These are phyloP conservation scores for Nomada goodeniana DNA, from an alignment of 2,888 invertebrate species.

Conservation along the genomic window DNA sequence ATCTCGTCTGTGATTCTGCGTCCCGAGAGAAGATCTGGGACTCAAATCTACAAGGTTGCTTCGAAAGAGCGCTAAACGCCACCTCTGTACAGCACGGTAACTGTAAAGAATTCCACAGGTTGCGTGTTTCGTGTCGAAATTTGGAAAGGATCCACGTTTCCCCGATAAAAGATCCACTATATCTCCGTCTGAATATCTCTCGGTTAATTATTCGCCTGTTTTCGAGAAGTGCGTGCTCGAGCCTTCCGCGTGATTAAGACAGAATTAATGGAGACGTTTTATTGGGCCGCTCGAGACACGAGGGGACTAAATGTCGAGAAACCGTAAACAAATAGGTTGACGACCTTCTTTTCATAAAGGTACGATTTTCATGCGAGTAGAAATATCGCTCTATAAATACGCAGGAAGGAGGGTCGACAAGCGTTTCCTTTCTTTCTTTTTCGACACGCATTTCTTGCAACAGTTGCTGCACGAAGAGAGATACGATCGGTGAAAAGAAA, in stretches of 20 bases:
- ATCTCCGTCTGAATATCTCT: neutral
- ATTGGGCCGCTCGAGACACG: neutral
- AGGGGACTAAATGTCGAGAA: neutral
- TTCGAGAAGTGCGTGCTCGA: neutral
- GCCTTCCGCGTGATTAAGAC: slow-evolving; percentile 3
- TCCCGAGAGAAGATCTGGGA: no score
- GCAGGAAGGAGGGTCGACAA: slow-evolving; percentile 13
- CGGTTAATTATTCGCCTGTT: neutral
- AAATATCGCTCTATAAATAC: slow-evolving; percentile 11
- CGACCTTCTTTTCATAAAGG: slow-evolving; percentile 11
- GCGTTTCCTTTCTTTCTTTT: neutral
- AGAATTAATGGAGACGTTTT: slow-evolving; percentile 13
- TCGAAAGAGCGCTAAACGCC: no score
- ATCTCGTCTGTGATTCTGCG: neutral
- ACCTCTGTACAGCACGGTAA: no score
- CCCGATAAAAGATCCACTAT: neutral
- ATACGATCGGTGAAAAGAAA: neutral
- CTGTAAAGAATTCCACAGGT: neutral
- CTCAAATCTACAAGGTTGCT: no score
- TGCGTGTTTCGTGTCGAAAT: neutral
- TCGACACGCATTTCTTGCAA: slow-evolving; percentile 12
- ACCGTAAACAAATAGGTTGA: slow-evolving; percentile 24
- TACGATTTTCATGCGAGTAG: slow-evolving; percentile 22
- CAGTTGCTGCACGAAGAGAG: neutral
- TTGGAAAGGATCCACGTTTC: neutral